Percentiles rank a stretch among this genome's conserved stretches.
These are phyloP conservation scores for Probaryconus sp. DNA, from an alignment of 1,140 invertebrate species.

Conservation along the genomic window DNA sequence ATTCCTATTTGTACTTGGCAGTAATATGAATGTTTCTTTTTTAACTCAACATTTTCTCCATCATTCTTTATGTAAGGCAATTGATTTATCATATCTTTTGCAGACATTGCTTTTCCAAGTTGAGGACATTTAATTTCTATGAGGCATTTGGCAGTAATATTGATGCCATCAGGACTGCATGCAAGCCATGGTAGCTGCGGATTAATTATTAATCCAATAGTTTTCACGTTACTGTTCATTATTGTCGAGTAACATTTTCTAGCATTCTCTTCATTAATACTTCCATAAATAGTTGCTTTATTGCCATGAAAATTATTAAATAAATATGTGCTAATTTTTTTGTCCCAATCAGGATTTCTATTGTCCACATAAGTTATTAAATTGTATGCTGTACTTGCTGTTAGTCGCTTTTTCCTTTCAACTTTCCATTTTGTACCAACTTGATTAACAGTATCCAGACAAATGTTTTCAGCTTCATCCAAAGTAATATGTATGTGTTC, in stretches of 20 bases:
- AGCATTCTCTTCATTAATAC: constrained; percentile 1
- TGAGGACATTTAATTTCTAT: too few species aligned
- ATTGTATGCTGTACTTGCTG: too few species aligned
- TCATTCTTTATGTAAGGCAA: not conserved
- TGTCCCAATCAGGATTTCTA: constrained; percentile 2
- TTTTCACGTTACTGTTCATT: not conserved
- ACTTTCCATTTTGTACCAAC: too few species aligned
- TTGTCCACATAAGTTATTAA: constrained; percentile 10
- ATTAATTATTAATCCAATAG: constrained; percentile 13
- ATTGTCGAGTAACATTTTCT: constrained; percentile 1
- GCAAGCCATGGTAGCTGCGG: constrained; percentile 21
- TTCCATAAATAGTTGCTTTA: constrained; percentile 3
- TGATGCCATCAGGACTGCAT: constrained; percentile 27
- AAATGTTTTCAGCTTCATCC: too few species aligned
- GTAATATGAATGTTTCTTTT: constrained; percentile 31
- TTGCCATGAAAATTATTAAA: constrained; percentile 11
- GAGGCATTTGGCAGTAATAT: constrained; percentile 6
- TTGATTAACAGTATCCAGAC: too few species aligned
- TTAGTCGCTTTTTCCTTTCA: too few species aligned
- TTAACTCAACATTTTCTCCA: constrained; percentile 1
- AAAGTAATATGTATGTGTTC: too few species aligned
- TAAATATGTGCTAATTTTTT: constrained; percentile 6
- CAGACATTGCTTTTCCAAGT: constrained; percentile 1
- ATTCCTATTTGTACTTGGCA: constrained; percentile 32
- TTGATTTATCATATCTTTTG: not conserved